phyloP scores from a whole-genome alignment of 2,797 vertebrate species.

The Pseudochirops cupreus region DNA sequence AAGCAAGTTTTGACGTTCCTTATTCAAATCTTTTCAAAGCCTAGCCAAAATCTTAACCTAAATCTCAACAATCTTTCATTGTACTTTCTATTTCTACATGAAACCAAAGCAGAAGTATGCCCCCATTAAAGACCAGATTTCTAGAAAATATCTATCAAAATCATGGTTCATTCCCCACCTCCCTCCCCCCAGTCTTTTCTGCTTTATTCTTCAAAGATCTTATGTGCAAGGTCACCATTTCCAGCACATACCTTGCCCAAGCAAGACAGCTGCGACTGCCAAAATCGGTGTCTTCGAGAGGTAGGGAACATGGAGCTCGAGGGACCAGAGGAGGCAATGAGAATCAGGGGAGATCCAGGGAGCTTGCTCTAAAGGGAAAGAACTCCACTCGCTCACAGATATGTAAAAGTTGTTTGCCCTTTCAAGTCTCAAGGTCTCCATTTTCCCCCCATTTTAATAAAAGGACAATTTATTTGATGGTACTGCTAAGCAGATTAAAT shows the following conservation, averaged over 20 bases:
- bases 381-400: slow-evolving; percentile 6
- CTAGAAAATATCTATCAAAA: neutral
- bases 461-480: neutral
- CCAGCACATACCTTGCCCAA: slow-evolving; percentile 92
- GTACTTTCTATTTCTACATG: neutral
- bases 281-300: slow-evolving; percentile 96
- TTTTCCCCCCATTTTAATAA: neutral
- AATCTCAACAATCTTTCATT: neutral
- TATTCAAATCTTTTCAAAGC: neutral
- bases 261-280: slow-evolving; percentile 98
- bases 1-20: neutral
- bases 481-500: neutral
- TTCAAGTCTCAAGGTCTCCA: neutral
- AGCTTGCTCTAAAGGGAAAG: slow-evolving; percentile 91
- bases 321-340: slow-evolving; percentile 95
- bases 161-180: too few relatives aligned
- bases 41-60: neutral
- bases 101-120: neutral
- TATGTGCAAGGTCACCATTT: neutral
- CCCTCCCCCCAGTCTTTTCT: neutral
- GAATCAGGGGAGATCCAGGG: slow-evolving; percentile 96
- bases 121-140: too few relatives aligned
- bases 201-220: slow-evolving; percentile 1
- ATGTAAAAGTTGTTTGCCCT: neutral
- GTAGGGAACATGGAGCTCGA: slow-evolving; percentile 92